phyloP scores from a whole-genome alignment of 2,797 vertebrate species.

The Eulemur mongoz region DNA sequence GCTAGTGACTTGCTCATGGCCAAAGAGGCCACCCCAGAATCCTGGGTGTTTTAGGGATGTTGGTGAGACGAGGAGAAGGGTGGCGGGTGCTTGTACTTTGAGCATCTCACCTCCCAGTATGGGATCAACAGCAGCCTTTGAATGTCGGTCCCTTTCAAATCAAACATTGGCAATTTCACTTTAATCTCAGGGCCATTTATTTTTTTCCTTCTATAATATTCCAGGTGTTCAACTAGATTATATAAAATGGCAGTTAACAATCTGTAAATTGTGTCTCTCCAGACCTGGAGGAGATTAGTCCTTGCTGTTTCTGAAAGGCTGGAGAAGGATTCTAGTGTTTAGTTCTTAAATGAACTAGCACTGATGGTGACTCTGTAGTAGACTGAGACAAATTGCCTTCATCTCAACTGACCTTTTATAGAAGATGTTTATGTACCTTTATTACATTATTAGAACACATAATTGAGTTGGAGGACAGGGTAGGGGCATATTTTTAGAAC shows the following conservation, averaged over 20 bases:
- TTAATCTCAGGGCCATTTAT: neutral
- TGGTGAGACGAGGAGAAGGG: neutral
- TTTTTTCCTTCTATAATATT: neutral
- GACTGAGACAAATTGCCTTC: neutral
- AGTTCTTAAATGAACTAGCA: constrained; percentile 4
- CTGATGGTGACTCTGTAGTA: neutral
- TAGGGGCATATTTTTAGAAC: neutral
- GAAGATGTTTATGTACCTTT: neutral
- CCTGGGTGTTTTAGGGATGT: neutral
- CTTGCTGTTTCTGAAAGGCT: neutral
- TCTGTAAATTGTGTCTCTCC: neutral
- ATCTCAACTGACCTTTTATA: neutral
- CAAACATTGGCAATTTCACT: neutral
- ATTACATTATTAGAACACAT: neutral
- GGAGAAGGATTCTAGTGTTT: neutral
- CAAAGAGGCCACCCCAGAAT: neutral
- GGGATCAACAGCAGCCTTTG: neutral
- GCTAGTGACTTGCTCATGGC: neutral
- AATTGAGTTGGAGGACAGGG: neutral
- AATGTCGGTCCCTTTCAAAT: neutral
- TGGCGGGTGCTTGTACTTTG: neutral
- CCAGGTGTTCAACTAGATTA: neutral
- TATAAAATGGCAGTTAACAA: neutral
- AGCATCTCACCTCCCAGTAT: neutral
- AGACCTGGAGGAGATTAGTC: neutral